Evolutionary conservation across 2,113 vertebrate species (phyloP), one percentile per base, ranked within the genome.

Genomic region (Phyllostomus hastatus): DNA sequence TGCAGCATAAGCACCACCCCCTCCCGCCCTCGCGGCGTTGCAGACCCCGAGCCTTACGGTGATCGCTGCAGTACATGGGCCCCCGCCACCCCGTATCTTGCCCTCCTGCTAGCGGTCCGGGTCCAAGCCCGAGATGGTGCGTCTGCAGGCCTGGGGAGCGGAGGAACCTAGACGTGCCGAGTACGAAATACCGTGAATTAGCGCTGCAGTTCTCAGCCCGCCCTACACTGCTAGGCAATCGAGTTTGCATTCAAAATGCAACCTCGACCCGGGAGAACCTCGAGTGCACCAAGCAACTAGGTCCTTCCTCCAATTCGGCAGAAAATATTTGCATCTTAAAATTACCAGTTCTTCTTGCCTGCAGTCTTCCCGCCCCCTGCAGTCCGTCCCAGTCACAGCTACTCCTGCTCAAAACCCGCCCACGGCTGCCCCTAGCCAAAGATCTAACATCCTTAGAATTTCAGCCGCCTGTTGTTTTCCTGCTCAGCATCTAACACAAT

Each of bases 1-100:
- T 75, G 97, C 97, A 98, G 52, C 88, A 38, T 57, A 94, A 86
- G 88, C 89, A 50, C 97, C 96, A 89, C 97, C 97, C 86, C 1
- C 84, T 85, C 82, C 67, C 35, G 81, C 91, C 94, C 2, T 26
- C 35, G 6, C 11, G 10, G 24, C 22, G 48, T 80, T 81, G 92
- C 95, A n/a, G 80, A 88, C 46, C 57, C 0, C 0, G 11, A 78
- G 15, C 19, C 1, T 1, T 0, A 0, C 1, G 2, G 10, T 4
- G 50, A 57, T 15, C 1, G 31, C 26, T 15, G 57, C 28, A 1
- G 16, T 41, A 43, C 59, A 0, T 1, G 20, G 10, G 7, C 46
- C 48, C 20, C 38, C 0, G 19, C 52, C 50, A 75, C 61, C 28
- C 41, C 1, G 1, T n/a, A 76, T 52, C n/a, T 41, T 24, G n/a